Base-by-base conservation (phyloP, 2,797 vertebrate species). In the Rhabdomys pumilio region DNA sequence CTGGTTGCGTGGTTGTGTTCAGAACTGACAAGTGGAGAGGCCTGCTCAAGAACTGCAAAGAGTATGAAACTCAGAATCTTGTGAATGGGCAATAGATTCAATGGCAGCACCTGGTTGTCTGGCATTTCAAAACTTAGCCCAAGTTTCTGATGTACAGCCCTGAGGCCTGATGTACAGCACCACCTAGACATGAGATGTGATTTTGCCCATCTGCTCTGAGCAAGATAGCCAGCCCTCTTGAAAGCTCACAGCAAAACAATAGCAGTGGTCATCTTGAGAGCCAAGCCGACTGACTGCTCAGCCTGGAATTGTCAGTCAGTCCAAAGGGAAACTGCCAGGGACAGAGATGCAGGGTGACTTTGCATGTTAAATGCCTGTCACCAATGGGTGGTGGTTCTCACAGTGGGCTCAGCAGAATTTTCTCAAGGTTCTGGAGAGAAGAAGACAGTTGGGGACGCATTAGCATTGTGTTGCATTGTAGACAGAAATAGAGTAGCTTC, bases 401-500 rank as follows among this genome's bases (percentile, higher is more conserved):
- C 7, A 1, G 26, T 3, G 31, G 26, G 5, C 10, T 88, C 57
- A 79, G 72, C 19, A 61, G 57, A 76, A 44, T 73, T n/a, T 76
- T n/a, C 5, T 72, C 34, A 3, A 53, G 0, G 44, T 31, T 83
- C 88, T 61, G 44, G 65, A 89, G 80, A 83, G 86, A 79, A 34
- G 12, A 26, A 79, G 47, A 65, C 69, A 61, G 31, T 38, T 59
- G 7, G 38, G 24, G 59, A 92, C 76, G 34, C 57, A 8, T 13
- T 29, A 88, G 17, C 34, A 63, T 38, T 67, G 19, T 22, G 44
- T 61, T 6, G 38, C 79, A 14, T 67, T 95, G 91, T 73, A 79
- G 20, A 75, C 8, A 91, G 73, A 94, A 91, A 69, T 6, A 20
- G 22, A 94, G 61, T 80, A 57, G 57, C 38, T 91, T 91, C 81